A percentile compares a stretch with the other conserved stretches of the same genome.
Evolutionary conservation across 2,113 vertebrate genomes (phyloP).

Genomic region (Collichthys lucidus): DNA sequence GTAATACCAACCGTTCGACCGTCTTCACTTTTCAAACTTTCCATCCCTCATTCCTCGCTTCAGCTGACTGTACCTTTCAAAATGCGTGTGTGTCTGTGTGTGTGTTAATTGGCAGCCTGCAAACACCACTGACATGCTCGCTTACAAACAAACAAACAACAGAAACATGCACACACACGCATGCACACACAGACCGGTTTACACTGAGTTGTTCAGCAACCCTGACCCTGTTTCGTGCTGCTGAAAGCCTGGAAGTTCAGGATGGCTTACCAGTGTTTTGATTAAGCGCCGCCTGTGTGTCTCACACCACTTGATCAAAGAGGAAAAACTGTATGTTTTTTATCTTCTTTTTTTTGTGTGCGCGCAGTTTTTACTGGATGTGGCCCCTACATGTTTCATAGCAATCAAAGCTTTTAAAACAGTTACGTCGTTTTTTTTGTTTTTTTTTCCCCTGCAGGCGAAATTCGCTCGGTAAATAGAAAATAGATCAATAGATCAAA

Average conservation of each 20-base stretch:
- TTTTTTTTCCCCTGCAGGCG: constrained; percentile 6
- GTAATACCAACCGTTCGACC: constrained; percentile 20
- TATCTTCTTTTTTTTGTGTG: neutral
- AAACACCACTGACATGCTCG: constrained; percentile 36
- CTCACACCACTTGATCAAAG: constrained; percentile 72
- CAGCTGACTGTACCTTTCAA: constrained; percentile 48
- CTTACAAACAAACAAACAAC: constrained; percentile 44
- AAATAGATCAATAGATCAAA: constrained; percentile 37
- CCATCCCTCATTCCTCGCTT: constrained; percentile 39
- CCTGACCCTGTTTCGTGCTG: constrained; percentile 72
- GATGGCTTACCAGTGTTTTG: constrained; percentile 75
- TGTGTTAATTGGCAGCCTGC: constrained; percentile 70
- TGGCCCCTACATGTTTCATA: constrained; percentile 39
- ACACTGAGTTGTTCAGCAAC: constrained; percentile 67
- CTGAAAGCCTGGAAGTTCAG: constrained; percentile 71
- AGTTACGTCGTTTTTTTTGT: neutral
- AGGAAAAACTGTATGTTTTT: constrained; percentile 47
- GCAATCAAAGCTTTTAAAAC: constrained; percentile 58
- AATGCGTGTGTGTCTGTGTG: constrained; percentile 42
- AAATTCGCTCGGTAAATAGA: constrained; percentile 21
- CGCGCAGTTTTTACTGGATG: constrained; percentile 16
- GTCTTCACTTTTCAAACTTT: constrained; percentile 48
- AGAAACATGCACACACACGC: constrained; percentile 10
- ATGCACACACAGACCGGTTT: constrained; percentile 41
- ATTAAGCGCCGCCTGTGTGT: constrained; percentile 72